Conservation (phyloP, 2,797 vertebrate species). For the Anableps anableps region DNA sequence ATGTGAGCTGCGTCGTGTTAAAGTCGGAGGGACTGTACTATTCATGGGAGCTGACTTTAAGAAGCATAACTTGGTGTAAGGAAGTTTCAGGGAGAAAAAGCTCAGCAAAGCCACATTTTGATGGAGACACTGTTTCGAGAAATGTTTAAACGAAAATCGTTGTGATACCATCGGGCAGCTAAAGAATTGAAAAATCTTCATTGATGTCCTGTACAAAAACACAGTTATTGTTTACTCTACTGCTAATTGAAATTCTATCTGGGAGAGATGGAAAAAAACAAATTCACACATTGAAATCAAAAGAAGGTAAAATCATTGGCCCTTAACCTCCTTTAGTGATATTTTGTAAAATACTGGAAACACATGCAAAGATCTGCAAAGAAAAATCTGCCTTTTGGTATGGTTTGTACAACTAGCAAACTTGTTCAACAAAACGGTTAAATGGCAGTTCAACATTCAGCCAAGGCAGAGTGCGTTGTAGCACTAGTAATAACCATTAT, state of each 20-base stretch:
- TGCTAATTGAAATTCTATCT: constrained; percentile 31
- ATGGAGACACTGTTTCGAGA: constrained; percentile 21
- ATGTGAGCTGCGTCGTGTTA: constrained; percentile 7
- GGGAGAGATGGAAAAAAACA: neutral
- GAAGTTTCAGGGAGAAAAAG: neutral
- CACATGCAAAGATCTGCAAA: constrained; percentile 31
- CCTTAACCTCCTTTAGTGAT: constrained; percentile 23
- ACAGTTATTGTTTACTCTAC: constrained; percentile 35
- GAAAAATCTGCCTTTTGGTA: constrained; percentile 36
- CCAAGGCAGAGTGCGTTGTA: constrained; percentile 15
- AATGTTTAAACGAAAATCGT: constrained; percentile 14
- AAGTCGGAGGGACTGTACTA: constrained; percentile 17
- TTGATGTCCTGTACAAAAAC: constrained; percentile 33
- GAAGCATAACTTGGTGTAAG: neutral
- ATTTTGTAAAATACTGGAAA: constrained; percentile 36
- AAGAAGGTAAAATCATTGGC: neutral
- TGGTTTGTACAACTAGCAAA: constrained; percentile 25
- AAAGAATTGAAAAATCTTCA: neutral
- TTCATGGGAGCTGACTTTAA: constrained; percentile 1
- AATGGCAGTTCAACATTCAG: constrained; percentile 10
- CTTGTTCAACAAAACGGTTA: constrained; percentile 18
- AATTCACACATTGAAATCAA: constrained; percentile 48
- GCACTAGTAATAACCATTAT: constrained; percentile 39
- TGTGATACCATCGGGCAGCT: constrained; percentile 24
- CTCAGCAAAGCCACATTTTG: constrained; percentile 21